Conservation (phyloP, 35 echinoderm and acorn worm species). For the Chiridota heheva region DNA sequence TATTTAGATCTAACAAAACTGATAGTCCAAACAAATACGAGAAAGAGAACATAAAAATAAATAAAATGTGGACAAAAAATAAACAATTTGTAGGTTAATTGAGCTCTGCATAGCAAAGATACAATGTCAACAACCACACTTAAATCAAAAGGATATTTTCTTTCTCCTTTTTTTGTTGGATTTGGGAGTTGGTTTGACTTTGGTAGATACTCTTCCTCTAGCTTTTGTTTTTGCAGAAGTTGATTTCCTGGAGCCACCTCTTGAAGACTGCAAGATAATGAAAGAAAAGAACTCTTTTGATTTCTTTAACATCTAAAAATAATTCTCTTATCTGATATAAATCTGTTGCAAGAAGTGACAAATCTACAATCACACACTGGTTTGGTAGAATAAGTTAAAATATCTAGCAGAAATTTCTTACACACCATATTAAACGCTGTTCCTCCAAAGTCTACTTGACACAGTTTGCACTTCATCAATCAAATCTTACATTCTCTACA, state of each 20-base stretch:
- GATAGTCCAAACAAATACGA: no score
- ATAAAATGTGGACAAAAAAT: no score
- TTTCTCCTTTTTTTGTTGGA: conserved; percentile 34
- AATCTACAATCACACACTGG: neutral
- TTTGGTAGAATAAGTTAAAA: neutral
- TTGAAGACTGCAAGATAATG: conserved; percentile 26
- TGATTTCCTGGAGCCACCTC: conserved; percentile 33
- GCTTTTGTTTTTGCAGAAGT: conserved; percentile 3
- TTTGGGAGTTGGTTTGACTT: conserved; percentile 24
- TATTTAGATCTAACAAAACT: no score
- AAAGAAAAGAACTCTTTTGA: conserved; percentile 13
- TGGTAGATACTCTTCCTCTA: neutral
- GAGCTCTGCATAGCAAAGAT: no score
- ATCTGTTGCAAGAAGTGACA: neutral
- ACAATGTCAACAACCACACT: no score
- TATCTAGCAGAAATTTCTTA: neutral
- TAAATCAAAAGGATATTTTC: conserved; percentile 75
- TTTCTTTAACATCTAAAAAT: neutral
- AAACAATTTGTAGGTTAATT: no score
- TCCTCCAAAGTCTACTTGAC: neutral
- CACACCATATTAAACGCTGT: conserved; percentile 17
- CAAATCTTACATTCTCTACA: conserved; percentile 7
- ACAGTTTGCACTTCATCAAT: neutral
- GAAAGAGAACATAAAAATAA: no score
- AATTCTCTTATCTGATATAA: neutral